Percentiles rank a stretch among this genome's conserved stretches.
These are phyloP conservation scores for Etheostoma spectabile DNA, from an alignment of 2,113 vertebrate genomes.

Conservation along the genomic window DNA sequence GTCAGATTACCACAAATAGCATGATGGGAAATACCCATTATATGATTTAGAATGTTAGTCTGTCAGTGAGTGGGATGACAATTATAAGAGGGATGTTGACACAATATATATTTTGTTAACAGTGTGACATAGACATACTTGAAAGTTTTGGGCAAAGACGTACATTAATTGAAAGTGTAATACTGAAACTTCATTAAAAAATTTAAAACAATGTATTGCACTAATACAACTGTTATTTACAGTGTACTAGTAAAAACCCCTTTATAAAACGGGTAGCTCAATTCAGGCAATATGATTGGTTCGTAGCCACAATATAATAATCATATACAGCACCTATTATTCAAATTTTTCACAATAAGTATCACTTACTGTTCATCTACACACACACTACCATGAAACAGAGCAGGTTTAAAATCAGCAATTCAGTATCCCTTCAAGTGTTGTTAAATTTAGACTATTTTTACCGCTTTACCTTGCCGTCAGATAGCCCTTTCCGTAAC, in stretches of 20 bases:
- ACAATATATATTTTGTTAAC: conserved; percentile 5
- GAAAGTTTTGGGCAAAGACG: not conserved
- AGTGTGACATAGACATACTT: not conserved
- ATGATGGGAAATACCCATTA: conserved; percentile 56
- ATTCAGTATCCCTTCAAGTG: too few relatives aligned
- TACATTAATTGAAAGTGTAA: not conserved
- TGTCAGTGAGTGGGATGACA: conserved; percentile 20
- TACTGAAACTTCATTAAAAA: not conserved
- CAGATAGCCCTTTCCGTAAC: too few relatives aligned
- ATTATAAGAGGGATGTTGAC: conserved; percentile 14
- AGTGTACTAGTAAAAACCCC: not conserved
- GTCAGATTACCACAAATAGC: conserved; percentile 75
- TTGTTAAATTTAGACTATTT: too few relatives aligned
- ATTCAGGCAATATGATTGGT: too few relatives aligned
- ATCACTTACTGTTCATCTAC: too few relatives aligned
- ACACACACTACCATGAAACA: too few relatives aligned
- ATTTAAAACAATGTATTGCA: not conserved
- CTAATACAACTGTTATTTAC: not conserved
- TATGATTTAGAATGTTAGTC: conserved; percentile 29
- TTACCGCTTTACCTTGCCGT: too few relatives aligned
- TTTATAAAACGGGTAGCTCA: too few relatives aligned
- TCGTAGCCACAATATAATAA: too few relatives aligned
- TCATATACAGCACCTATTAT: too few relatives aligned
- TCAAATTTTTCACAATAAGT: too few relatives aligned
- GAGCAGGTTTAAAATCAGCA: too few relatives aligned